Evolutionary conservation across 92 coral and sea anemone genomes (phyloP).

Genomic region (Epizoanthus fatuus): DNA sequence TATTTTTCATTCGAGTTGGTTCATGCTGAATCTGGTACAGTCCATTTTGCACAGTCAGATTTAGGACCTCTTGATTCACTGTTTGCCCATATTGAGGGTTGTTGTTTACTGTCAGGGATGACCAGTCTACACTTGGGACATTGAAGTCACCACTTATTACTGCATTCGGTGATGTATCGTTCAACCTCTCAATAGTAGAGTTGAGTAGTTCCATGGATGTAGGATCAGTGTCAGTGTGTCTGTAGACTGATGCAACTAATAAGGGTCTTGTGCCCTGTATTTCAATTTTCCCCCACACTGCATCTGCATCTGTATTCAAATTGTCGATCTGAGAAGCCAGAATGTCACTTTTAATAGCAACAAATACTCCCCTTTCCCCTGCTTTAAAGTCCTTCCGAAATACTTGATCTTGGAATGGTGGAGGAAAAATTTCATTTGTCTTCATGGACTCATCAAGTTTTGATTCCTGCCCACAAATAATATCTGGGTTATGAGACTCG

Average conservation of each 20-base stretch:
- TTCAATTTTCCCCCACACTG: slow-evolving; percentile 49
- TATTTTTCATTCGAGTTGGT: slow-evolving; percentile 46
- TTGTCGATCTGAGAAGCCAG: slow-evolving; percentile 28
- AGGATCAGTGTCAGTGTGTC: slow-evolving; percentile 43
- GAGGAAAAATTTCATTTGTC: slow-evolving; percentile 17
- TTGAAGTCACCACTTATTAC: slow-evolving; percentile 55
- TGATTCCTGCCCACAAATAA: slow-evolving; percentile 29
- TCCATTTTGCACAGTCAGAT: slow-evolving; percentile 24
- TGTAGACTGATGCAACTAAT: slow-evolving; percentile 42
- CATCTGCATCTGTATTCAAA: slow-evolving; percentile 27
- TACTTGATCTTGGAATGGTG: slow-evolving; percentile 20
- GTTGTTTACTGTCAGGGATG: slow-evolving; percentile 6
- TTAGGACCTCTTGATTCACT: slow-evolving; percentile 56
- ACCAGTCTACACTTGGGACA: slow-evolving; percentile 51
- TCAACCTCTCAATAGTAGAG: slow-evolving; percentile 21
- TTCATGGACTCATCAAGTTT: slow-evolving; percentile 39
- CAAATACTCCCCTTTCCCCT: slow-evolving; percentile 46
- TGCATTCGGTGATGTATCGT: slow-evolving; percentile 38
- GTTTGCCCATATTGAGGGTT: slow-evolving; percentile 55
- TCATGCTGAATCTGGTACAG: slow-evolving; percentile 25
- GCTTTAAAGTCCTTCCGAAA: slow-evolving; percentile 21
- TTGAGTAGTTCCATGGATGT: slow-evolving; percentile 32
- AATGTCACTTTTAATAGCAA: slow-evolving; percentile 41
- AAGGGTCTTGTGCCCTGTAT: slow-evolving; percentile 45
- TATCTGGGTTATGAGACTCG: slow-evolving; percentile 18